Percentiles rank a stretch among this genome's conserved stretches.
These are phyloP conservation scores for Aphelenchoides bicaudatus DNA, from an alignment of 2,888 invertebrate genomes.

Conservation along the genomic window DNA sequence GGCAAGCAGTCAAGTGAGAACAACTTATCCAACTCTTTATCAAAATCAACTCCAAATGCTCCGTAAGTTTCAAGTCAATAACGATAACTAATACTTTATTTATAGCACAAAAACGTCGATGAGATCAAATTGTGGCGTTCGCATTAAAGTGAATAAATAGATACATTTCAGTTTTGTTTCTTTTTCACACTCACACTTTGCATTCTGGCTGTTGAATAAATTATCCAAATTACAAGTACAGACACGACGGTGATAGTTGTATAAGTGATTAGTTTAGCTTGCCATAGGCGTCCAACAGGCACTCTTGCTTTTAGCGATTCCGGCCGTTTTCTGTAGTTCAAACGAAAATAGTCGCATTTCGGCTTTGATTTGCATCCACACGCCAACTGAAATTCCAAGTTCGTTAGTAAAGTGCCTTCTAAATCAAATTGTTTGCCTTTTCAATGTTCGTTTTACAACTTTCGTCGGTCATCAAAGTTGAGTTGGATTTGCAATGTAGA, in stretches of 20 bases:
- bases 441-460: constrained; percentile 14
- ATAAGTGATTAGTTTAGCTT: neutral
- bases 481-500: constrained; percentile 23
- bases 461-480: constrained; percentile 21
- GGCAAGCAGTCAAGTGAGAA: constrained; percentile 18
- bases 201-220: neutral
- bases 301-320: constrained; percentile 3
- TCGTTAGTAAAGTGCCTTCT: neutral
- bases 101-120: too few relatives aligned
- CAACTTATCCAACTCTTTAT: constrained; percentile 8
- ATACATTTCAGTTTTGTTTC: neutral
- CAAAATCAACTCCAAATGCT: constrained; percentile 2
- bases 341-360: constrained; percentile 8
- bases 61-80: constrained; percentile 9
- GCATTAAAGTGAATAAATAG: neutral
- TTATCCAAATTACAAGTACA: neutral
- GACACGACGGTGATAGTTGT: constrained; percentile 2
- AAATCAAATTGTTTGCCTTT: constrained; percentile 13
- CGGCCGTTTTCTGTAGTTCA: neutral
- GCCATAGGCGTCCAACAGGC: neutral
- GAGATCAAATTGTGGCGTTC: neutral
- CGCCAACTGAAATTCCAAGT: constrained; percentile 17
- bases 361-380: constrained; percentile 9
- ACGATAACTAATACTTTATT: neutral
- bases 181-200: neutral